phyloP scores from a whole-genome alignment of 2,113 vertebrate species.

The Pao palembangensis region DNA sequence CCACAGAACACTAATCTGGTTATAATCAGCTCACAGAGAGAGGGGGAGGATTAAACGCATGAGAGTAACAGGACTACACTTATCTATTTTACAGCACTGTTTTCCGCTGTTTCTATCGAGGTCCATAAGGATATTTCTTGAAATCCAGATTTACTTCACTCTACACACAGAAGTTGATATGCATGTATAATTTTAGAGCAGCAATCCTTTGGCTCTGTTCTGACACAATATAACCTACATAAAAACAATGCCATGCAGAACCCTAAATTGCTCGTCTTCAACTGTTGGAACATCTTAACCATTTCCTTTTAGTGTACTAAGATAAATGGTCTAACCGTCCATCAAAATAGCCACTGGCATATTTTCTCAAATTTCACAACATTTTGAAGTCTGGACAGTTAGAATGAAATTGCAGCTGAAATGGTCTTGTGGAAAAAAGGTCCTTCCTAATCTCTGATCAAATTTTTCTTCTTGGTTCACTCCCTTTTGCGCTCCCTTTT shows the following conservation, averaged over 20 bases:
- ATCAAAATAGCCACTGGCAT: no score
- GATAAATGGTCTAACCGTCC: no score
- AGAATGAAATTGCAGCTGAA: background rate
- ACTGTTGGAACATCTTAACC: no score
- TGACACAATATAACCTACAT: no score
- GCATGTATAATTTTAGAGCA: no score
- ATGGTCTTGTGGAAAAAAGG: background rate
- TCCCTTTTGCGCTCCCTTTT: slow-evolving; percentile 5
- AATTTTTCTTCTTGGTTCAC: background rate
- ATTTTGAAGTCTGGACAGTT: background rate
- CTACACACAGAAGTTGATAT: no score
- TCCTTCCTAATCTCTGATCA: background rate
- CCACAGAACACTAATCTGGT: slow-evolving; percentile 49
- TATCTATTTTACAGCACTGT: background rate
- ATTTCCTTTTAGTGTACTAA: no score
- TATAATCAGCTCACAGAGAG: slow-evolving; percentile 30
- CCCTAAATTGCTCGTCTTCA: no score
- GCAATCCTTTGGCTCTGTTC: no score
- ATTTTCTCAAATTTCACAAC: background rate
- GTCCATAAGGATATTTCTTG: no score
- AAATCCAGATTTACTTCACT: no score
- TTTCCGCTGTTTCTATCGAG: background rate
- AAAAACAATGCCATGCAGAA: no score
- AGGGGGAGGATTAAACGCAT: slow-evolving; percentile 10
- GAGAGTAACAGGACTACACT: slow-evolving; percentile 25